Percentiles rank a stretch among this genome's conserved stretches.
These are phyloP conservation scores for Beroe forskalii DNA, from an alignment of 37 sponge, comb jelly and placozoan genomes.

Conservation along the genomic window DNA sequence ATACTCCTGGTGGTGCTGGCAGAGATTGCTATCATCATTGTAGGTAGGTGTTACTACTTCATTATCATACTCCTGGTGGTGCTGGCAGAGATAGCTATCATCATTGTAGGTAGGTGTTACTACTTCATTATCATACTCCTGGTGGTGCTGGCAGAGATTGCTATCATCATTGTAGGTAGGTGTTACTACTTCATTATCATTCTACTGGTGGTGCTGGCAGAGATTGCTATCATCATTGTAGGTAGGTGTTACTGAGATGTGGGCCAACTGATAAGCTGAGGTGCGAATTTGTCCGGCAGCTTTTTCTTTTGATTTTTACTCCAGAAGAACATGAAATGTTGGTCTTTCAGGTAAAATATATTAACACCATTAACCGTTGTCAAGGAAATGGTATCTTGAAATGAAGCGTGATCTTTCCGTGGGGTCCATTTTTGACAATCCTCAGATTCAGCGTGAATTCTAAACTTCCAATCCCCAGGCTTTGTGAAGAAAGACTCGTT, in stretches of 20 bases:
- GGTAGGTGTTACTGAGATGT: not conserved
- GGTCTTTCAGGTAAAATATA: too few species aligned
- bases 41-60: conserved; percentile 30
- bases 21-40: not conserved
- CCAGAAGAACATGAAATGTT: too few species aligned
- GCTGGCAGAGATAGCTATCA: not conserved
- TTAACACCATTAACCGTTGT: too few species aligned
- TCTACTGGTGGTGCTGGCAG: not conserved
- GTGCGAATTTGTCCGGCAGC: too few species aligned
- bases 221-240: not conserved
- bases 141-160: not conserved
- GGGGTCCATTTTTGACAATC: too few species aligned
- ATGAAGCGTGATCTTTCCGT: too few species aligned
- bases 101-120: not conserved
- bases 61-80: not conserved
- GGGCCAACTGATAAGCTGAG: too few species aligned
- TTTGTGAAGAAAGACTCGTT: not conserved
- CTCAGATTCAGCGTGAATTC: too few species aligned
- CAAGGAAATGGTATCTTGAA: too few species aligned
- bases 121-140: conserved; percentile 19
- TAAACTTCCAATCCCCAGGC: not conserved
- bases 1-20: not conserved
- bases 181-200: conserved; percentile 1
- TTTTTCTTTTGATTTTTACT: too few species aligned
- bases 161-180: not conserved